Conservation (phyloP, 2,797 vertebrate genomes). For the Rhadinocentrus ornatus region DNA sequence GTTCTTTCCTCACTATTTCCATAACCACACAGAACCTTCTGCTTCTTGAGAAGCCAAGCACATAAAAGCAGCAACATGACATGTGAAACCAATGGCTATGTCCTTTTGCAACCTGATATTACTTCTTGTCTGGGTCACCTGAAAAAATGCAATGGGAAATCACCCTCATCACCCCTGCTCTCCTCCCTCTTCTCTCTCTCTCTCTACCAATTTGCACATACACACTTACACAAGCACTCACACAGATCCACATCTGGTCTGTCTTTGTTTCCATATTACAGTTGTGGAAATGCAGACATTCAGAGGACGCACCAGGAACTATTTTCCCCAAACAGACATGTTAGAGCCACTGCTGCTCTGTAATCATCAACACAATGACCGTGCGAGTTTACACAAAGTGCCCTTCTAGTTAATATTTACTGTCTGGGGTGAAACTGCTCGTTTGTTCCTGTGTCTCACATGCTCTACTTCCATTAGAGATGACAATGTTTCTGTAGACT, state of each 20-base stretch:
- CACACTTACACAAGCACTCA: constrained; percentile 32
- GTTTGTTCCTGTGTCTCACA: constrained; percentile 58
- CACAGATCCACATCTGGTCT: constrained; percentile 66
- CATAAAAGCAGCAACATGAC: constrained; percentile 40
- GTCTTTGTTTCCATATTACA: constrained; percentile 67
- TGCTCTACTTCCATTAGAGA: constrained; percentile 44
- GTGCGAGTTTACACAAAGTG: constrained; percentile 70
- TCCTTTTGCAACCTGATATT: constrained; percentile 58
- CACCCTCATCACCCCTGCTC: neutral
- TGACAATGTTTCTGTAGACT: constrained; percentile 25
- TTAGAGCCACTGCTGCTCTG: constrained; percentile 48
- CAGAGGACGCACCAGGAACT: constrained; percentile 36
- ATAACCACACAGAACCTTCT: constrained; percentile 42
- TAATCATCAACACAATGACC: constrained; percentile 75
- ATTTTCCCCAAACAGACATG: constrained; percentile 47
- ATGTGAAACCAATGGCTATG: constrained; percentile 50
- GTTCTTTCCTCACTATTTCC: constrained; percentile 37
- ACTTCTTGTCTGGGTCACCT: constrained; percentile 59
- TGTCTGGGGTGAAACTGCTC: constrained; percentile 55
- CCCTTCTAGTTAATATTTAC: constrained; percentile 61
- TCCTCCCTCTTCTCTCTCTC: neutral
- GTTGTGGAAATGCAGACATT: constrained; percentile 52
- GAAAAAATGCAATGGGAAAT: constrained; percentile 47
- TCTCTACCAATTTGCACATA: constrained; percentile 4
- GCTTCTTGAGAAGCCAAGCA: constrained; percentile 39